Evolutionary conservation across 1,140 invertebrate genomes (phyloP).

Genomic region (Mylabris phalerata): DNA sequence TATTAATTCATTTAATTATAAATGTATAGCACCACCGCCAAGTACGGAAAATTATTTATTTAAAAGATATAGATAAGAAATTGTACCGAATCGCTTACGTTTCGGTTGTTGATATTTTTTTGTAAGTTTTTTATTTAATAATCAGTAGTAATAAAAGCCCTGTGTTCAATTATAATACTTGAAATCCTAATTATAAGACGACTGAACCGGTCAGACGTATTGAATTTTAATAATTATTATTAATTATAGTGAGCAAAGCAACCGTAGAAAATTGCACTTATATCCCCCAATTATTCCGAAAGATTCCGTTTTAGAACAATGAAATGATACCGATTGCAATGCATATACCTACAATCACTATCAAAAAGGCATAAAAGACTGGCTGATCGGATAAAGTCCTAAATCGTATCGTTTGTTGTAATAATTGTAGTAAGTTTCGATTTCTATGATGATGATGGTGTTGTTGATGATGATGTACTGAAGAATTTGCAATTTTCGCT

Average conservation of each 20-base stretch:
- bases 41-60: conserved; percentile 36
- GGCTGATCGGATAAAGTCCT: conserved; percentile 57
- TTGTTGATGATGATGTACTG: background rate
- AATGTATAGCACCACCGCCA: conserved; percentile 34
- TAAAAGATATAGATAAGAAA: conserved; percentile 20
- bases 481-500: conserved; percentile 23
- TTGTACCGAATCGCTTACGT: conserved; percentile 36
- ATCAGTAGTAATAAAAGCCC: conserved; percentile 32
- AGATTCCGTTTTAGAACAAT: conserved; percentile 20
- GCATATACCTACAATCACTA: conserved; percentile 56
- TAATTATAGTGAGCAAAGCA: conserved; percentile 19
- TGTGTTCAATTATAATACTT: conserved; percentile 37
- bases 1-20: no score
- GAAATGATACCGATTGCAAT: conserved; percentile 46
- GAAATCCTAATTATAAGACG: conserved; percentile 3
- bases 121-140: background rate
- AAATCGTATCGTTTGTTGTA: conserved; percentile 36
- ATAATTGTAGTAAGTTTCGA: conserved; percentile 27
- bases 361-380: conserved; percentile 53
- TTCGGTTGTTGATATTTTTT: conserved; percentile 32
- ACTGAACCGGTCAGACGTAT: background rate
- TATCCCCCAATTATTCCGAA: conserved; percentile 7
- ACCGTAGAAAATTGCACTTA: conserved; percentile 22
- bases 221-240: background rate
- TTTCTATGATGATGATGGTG: conserved; percentile 23